Base-by-base conservation (phyloP, 2,888 invertebrate species). In the Axea sp. region DNA sequence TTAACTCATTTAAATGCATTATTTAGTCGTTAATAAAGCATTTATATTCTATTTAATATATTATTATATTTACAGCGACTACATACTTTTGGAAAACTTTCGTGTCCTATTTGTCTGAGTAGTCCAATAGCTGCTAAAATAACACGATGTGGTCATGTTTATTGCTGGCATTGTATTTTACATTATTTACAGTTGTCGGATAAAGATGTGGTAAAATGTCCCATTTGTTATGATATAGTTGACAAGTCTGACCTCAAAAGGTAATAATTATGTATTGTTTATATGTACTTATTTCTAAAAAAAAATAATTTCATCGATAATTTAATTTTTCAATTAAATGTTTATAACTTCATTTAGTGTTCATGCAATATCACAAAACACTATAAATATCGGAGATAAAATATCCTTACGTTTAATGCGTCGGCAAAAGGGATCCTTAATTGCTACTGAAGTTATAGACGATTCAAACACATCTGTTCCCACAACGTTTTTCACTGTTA, bases 111-210 rank as follows among this genome's bases (percentile, higher is more conserved):
- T 83, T 99, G 98, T 88, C 90, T 98, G 76, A 94, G 94, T 82
- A 89, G 92, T 24, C 97, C 97, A 1, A 90, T 92, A 51, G 95
- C 96, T 53, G 97, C 94, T 0, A 96, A 97, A 88, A 95, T 97
- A 84, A 97, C 97, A 0, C 92, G 93, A 31, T 99, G 98, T 87
- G 98, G 98, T 5, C 98, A 99, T 86, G 94, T 96, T 73, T 98
- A 95, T 88, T 99, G 98, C 88, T 98, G 96, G 97, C 91, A 97
- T 0, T 99, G 98, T 84, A 92, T 97, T 79, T 90, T 99, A 41
- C 98, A 98, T 87, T 98, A 98, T 85, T 90, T 96, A 31, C 93
- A 95, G 0, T 89, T 97, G 1, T 93, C 94, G 49, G 97, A 98
- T 80, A 93, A 94, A 83, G 89, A 92, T 14, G 94, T 93, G 89